Percentiles rank a stretch among this genome's conserved stretches.
Evolutionary conservation across 30 jellyfish, hydroid and myxozoan genomes (phyloP).

Genomic region (Nemopilema nomurai): DNA sequence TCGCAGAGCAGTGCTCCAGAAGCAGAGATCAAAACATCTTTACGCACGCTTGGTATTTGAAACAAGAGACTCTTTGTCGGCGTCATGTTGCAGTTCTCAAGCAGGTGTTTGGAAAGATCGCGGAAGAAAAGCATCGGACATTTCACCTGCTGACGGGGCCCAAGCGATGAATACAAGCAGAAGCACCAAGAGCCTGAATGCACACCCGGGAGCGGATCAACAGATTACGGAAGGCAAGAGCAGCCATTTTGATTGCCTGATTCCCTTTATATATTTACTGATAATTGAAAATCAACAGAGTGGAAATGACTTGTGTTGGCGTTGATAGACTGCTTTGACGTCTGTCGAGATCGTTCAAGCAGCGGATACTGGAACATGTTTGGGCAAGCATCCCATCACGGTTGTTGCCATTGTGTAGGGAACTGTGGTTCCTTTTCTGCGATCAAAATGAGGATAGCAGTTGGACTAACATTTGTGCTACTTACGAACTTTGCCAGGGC

Average conservation of each 20-base stretch:
- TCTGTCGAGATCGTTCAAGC: too few species aligned
- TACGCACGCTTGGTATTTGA: background rate
- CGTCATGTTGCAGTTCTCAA: background rate
- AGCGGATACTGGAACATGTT: background rate
- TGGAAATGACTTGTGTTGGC: too few species aligned
- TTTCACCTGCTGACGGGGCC: slow-evolving; percentile 19
- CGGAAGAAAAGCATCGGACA: slow-evolving; percentile 6
- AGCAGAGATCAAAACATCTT: too few species aligned
- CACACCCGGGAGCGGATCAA: slow-evolving; percentile 25
- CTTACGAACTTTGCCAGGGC: background rate
- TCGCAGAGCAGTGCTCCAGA: too few species aligned
- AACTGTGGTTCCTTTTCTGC: background rate
- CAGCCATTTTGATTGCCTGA: background rate
- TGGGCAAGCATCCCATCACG: background rate
- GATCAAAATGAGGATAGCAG: background rate
- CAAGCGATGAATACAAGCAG: slow-evolving; percentile 43
- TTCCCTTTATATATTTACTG: too few species aligned
- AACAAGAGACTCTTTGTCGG: background rate
- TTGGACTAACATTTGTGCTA: slow-evolving; percentile 4
- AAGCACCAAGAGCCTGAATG: slow-evolving; percentile 20
- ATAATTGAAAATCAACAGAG: too few species aligned
- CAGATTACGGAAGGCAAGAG: slow-evolving; percentile 2
- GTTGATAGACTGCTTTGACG: too few species aligned
- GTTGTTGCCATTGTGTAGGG: background rate
- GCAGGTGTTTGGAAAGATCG: slow-evolving; percentile 11